A percentile compares a stretch with the other conserved stretches of the same genome.
phyloP scores from a whole-genome alignment of 2,113 vertebrate species.

The Poeciliopsis occidentalis region DNA sequence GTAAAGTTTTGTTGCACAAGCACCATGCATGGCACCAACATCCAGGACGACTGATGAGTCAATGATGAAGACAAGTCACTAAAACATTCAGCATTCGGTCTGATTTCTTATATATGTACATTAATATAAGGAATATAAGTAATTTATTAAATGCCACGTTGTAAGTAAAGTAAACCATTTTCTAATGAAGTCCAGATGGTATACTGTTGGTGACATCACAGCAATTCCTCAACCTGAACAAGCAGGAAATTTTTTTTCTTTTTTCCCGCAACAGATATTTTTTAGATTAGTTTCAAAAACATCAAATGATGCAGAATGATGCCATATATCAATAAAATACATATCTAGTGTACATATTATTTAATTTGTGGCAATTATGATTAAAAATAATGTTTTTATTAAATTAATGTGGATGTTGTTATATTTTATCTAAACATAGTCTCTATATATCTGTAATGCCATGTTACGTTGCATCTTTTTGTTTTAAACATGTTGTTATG shows the following conservation, averaged over 20 bases:
- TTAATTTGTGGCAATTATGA: neutral
- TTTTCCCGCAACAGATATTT: no score
- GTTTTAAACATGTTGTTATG: constrained; percentile 26
- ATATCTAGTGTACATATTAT: neutral
- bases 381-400: no score
- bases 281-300: no score
- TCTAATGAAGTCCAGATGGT: neutral
- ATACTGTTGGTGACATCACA: neutral
- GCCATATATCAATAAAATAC: neutral
- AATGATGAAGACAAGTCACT: neutral
- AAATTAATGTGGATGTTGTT: neutral
- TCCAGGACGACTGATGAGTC: neutral
- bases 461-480: neutral
- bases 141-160: neutral
- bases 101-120: neutral
- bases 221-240: no score
- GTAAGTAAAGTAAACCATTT: neutral
- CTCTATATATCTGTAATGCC: neutral
- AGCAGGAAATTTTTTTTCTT: no score
- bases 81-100: neutral
- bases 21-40: no score
- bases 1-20: neutral
- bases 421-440: neutral
- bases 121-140: neutral
- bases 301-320: neutral